Percentiles rank a stretch among this genome's conserved stretches.
These are phyloP conservation scores for Rhabdomys dilectus DNA, from an alignment of 2,113 vertebrate species.

Conservation along the genomic window DNA sequence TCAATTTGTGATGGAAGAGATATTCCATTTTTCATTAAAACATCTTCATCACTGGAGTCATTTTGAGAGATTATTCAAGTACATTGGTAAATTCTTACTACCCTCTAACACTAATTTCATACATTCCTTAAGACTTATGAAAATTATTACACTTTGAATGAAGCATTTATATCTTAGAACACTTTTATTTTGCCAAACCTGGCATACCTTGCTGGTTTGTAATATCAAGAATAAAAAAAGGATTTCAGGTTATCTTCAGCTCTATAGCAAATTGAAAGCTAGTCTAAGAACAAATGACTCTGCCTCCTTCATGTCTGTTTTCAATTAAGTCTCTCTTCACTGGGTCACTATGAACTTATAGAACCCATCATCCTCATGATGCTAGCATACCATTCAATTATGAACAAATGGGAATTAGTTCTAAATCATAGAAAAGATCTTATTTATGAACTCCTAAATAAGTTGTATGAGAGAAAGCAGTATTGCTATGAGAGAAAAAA, in stretches of 20 bases:
- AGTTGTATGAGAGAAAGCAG: no score
- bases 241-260: no score
- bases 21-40: background rate
- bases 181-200: background rate
- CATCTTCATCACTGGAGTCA: background rate
- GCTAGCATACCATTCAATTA: background rate
- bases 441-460: background rate
- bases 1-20: background rate
- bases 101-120: background rate
- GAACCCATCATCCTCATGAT: background rate
- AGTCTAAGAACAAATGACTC: background rate
- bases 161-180: background rate
- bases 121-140: background rate
- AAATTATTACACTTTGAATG: background rate
- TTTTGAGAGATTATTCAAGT: background rate
- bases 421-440: background rate
- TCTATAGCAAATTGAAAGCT: background rate
- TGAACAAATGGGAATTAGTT: background rate
- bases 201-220: background rate
- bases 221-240: background rate
- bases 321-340: background rate
- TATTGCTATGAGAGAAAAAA: no score
- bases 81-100: fast-evolving
- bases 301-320: no score
- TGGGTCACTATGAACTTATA: background rate